These are phyloP conservation scores for Acromyrmex charruanus DNA, from an alignment of 1,140 invertebrate species.

Conservation along the genomic window DNA sequence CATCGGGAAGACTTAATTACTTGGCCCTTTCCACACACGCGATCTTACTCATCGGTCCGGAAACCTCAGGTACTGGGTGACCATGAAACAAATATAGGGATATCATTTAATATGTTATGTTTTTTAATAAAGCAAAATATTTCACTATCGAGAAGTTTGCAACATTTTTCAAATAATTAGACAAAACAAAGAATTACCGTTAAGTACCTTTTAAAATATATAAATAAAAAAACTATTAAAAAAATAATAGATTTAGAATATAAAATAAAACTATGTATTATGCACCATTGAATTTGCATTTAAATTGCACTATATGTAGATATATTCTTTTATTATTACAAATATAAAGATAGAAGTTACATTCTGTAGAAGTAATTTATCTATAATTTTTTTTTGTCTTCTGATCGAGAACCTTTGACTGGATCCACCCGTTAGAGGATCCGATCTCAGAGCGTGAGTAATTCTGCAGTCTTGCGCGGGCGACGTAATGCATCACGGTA, in stretches of 20 bases:
- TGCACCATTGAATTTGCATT: not conserved
- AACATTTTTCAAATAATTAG: not conserved
- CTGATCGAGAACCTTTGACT: conserved; percentile 21
- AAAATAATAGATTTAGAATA: not conserved
- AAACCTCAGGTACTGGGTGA: conserved; percentile 78
- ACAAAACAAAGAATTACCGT: not conserved
- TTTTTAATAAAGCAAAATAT: not conserved
- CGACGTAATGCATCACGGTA: conserved; percentile 65
- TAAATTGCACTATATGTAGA: not conserved
- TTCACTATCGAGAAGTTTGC: not conserved
- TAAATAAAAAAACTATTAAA: not conserved
- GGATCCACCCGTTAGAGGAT: conserved; percentile 63
- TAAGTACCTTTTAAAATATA: not conserved
- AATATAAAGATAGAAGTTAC: not conserved
- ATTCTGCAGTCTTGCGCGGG: conserved; percentile 54
- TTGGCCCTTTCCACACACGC: conserved; percentile 82
- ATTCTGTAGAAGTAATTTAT: not conserved
- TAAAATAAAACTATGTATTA: not conserved
- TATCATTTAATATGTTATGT: not conserved
- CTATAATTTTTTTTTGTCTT: not conserved
- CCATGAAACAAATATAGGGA: conserved; percentile 47
- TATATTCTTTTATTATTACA: not conserved
- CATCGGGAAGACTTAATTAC: conserved; percentile 83
- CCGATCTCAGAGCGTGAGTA: conserved; percentile 52
- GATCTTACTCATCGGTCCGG: conserved; percentile 84